Percentiles rank a stretch among this genome's conserved stretches.
These are phyloP conservation scores for Macrocentrus cingulum DNA, from an alignment of 1,140 invertebrate genomes.

Conservation along the genomic window DNA sequence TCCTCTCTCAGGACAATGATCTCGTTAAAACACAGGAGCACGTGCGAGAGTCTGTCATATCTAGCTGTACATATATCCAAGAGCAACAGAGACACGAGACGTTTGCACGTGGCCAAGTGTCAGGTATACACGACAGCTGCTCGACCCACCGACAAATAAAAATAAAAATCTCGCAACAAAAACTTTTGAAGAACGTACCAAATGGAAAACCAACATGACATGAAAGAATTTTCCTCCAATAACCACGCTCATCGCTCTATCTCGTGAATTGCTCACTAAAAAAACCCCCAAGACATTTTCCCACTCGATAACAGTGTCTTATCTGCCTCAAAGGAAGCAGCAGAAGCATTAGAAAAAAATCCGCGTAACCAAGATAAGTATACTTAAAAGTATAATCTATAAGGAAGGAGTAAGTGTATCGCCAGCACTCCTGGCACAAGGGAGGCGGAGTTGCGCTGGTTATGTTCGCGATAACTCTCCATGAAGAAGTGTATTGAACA, in stretches of 20 bases:
- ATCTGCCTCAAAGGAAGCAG: conserved; percentile 6
- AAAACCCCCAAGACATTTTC: background rate
- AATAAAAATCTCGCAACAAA: too few relatives aligned
- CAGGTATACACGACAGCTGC: conserved; percentile 11
- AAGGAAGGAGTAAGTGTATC: conserved; percentile 5
- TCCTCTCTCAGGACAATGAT: conserved; percentile 17
- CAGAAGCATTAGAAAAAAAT: background rate
- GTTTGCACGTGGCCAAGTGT: conserved; percentile 20
- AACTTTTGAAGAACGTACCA: too few relatives aligned
- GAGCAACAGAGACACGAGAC: conserved; percentile 5
- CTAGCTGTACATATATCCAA: background rate
- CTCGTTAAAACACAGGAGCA: conserved; percentile 6
- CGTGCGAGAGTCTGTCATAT: background rate
- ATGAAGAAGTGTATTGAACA: background rate
- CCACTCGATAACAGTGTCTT: background rate
- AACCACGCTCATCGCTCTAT: too few relatives aligned
- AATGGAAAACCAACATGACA: too few relatives aligned
- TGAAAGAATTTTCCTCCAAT: too few relatives aligned
- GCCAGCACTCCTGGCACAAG: background rate
- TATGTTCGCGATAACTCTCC: conserved; percentile 14
- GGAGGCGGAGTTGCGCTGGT: conserved; percentile 15
- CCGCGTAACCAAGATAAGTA: too few relatives aligned
- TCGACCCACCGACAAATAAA: conserved; percentile 1
- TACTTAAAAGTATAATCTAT: too few relatives aligned
- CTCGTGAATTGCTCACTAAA: too few relatives aligned